Evolutionary conservation across 1,140 invertebrate genomes (phyloP), one percentile per base, ranked within the genome.

Genomic region (Bradynema listronoti): DNA sequence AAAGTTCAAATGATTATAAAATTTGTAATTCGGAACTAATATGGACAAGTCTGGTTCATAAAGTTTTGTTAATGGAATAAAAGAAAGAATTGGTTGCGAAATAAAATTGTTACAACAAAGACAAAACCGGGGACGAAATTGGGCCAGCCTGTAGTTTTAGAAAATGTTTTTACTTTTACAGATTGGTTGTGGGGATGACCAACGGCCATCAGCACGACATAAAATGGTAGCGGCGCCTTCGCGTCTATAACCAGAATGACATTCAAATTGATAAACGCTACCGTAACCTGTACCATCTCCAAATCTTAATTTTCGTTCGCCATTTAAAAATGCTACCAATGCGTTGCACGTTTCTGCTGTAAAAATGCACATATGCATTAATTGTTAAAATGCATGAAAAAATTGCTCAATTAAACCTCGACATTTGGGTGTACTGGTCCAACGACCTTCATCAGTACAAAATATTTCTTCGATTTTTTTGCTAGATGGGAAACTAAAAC

Each of bases 181-280:
- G 4, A 84, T 85, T 14, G 92, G 91, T 14, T 91, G 88, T 58
- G 87, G 84, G 47, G 88, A 87, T 39, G 90, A 92, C 93, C 93
- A 97, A 5, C 89, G 90, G 25, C 92, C 92, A 77, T 94, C 91
- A 69, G 88, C 89, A 87, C 90, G 91, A 78, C 93, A 97, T 16
- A 92, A 83, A 36, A 96, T 85, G 2, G 90, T 89, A 29, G 89
- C 89, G 76, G 88, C 85, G 30, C 91, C 91, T 60, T 83, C 85
- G 65, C 90, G 83, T 33, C 88, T 84, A 75, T 92, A 96, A 0
- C 93, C 93, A 6, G 89, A 85, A 70, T 91, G 88, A 78, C 93
- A 97, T 78, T 91, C 87, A 78, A 90, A 95, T 54, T 90, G 82
- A 4, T 94, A 87, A 71, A 96, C 91, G 0, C 91, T 94, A 58